Evolutionary conservation across 2,113 vertebrate species (phyloP).

Genomic region (Xiphophorus hellerii): DNA sequence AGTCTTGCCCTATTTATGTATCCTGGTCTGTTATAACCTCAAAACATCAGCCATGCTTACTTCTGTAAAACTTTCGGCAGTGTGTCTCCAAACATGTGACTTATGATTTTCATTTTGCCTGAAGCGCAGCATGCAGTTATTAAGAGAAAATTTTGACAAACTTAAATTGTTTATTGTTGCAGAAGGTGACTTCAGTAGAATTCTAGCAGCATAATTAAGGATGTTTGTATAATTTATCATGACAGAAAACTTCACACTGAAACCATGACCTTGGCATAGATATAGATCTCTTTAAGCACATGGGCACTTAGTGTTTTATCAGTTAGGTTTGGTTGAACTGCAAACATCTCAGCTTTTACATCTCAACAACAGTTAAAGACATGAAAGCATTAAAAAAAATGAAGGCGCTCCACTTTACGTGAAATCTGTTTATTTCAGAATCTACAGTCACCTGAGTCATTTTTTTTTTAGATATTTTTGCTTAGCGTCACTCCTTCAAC

Average conservation of each 20-base stretch:
- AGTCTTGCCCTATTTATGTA: no score
- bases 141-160: not conserved
- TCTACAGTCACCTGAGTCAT: not conserved
- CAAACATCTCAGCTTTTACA: no score
- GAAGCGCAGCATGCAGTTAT: conserved; percentile 6
- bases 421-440: not conserved
- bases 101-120: conserved; percentile 16
- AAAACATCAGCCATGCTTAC: not conserved
- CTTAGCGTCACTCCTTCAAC: not conserved
- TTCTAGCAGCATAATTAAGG: not conserved
- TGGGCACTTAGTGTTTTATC: no score
- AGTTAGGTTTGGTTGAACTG: no score
- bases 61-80: not conserved
- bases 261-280: not conserved
- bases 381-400: no score
- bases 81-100: not conserved
- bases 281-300: not conserved
- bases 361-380: no score
- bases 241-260: not conserved
- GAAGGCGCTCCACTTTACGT: not conserved
- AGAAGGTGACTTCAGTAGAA: not conserved
- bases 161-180: not conserved
- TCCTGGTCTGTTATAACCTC: not conserved
- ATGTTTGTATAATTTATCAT: not conserved
- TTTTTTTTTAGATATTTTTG: not conserved